These are phyloP conservation scores for Trachelus troglodyta DNA, from an alignment of 2,888 invertebrate genomes.

Conservation along the genomic window DNA sequence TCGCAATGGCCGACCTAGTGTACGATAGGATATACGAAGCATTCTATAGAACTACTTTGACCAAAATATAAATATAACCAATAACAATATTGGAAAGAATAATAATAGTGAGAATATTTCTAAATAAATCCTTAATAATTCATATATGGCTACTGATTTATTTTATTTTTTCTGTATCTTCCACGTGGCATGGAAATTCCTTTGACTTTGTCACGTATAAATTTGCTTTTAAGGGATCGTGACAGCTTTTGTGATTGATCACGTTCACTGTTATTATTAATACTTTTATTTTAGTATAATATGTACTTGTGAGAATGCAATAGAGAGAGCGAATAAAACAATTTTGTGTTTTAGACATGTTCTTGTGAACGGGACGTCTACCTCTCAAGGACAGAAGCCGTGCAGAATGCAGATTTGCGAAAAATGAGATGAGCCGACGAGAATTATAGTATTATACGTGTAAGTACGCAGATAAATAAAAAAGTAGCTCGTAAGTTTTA, in stretches of 20 bases:
- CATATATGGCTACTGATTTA: no score
- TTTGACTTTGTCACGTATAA: not conserved
- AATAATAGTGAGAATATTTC: not conserved
- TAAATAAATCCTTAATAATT: not conserved
- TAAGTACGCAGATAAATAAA: not conserved
- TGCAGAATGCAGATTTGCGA: slow-evolving; percentile 35
- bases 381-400: not conserved
- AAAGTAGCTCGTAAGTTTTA: not conserved
- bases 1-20: slow-evolving; percentile 22
- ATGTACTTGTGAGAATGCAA: not conserved
- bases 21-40: not conserved
- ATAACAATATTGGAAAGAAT: not conserved
- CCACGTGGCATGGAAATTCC: not conserved
- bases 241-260: not conserved
- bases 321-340: not conserved
- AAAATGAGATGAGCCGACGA: slow-evolving; percentile 33
- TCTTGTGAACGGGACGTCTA: not conserved
- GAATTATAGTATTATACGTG: not conserved
- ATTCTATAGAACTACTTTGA: not conserved
- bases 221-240: not conserved
- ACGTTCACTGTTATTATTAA: not conserved
- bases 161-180: no score
- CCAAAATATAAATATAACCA: not conserved
- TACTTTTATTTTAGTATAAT: not conserved
- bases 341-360: not conserved